Evolutionary conservation across 2,888 invertebrate species (phyloP).

Genomic region (Peribatodes rhomboidaria): DNA sequence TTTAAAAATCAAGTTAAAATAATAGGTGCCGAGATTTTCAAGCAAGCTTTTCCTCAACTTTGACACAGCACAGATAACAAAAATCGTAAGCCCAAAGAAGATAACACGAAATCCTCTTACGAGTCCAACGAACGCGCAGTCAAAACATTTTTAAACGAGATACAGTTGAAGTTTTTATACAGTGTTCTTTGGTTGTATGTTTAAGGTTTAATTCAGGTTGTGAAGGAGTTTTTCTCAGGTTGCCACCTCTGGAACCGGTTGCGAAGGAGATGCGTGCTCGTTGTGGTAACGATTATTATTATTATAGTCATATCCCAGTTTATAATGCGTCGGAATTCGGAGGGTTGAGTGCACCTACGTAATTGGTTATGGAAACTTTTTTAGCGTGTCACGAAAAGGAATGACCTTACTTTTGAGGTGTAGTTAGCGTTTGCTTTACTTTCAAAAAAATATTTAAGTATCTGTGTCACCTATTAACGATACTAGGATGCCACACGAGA

Average conservation of each 20-base stretch:
- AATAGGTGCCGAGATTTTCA: slow-evolving; percentile 8
- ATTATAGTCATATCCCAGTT: slow-evolving; percentile 57
- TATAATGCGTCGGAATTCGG: slow-evolving; percentile 66
- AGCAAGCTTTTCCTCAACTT: slow-evolving; percentile 33
- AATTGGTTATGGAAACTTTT: slow-evolving; percentile 56
- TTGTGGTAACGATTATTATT: slow-evolving; percentile 77
- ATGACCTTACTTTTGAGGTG: neutral
- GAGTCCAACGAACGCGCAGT: slow-evolving; percentile 51
- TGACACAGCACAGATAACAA: slow-evolving; percentile 33
- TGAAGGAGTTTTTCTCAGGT: slow-evolving; percentile 40
- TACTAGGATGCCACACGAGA: no score
- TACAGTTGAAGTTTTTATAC: slow-evolving; percentile 38
- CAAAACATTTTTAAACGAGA: slow-evolving; percentile 51
- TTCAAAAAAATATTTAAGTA: no score
- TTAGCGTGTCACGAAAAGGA: slow-evolving; percentile 44
- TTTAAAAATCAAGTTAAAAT: neutral
- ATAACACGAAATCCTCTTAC: slow-evolving; percentile 49
- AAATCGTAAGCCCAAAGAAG: slow-evolving; percentile 33
- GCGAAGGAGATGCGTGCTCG: slow-evolving; percentile 66
- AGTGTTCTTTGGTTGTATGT: slow-evolving; percentile 19
- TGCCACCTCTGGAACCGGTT: slow-evolving; percentile 65
- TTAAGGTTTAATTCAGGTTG: slow-evolving; percentile 48
- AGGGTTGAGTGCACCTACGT: slow-evolving; percentile 60
- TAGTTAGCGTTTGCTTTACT: no score
- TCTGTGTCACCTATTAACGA: neutral